Evolutionary conservation across 1,140 invertebrate genomes (phyloP).

Genomic region (Odontomachus brunneus): DNA sequence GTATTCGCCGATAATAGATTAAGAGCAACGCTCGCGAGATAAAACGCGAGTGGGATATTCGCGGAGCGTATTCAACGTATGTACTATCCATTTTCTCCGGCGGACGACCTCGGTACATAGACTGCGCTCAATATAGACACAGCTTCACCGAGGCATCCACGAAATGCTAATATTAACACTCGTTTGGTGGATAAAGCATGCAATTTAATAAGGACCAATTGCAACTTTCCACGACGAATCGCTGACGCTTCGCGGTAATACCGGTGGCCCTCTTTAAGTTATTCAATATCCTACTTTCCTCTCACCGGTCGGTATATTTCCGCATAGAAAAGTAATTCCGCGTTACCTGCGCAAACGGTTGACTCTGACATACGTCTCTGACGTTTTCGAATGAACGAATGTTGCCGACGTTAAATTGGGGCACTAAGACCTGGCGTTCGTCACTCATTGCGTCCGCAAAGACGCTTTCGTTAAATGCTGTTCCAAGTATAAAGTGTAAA

Average conservation of each 20-base stretch:
- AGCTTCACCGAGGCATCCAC: constrained; percentile 47
- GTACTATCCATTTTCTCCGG: constrained; percentile 53
- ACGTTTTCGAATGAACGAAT: background rate
- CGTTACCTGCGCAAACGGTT: background rate
- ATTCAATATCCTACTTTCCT: constrained; percentile 8
- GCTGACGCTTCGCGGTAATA: constrained; percentile 11
- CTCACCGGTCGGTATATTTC: background rate
- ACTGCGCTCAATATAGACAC: constrained; percentile 50
- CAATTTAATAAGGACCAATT: constrained; percentile 59
- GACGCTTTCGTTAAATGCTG: constrained; percentile 6
- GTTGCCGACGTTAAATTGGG: background rate
- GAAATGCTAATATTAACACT: constrained; percentile 63
- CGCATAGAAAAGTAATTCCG: constrained; percentile 7
- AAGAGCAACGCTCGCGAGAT: background rate
- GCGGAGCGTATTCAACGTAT: constrained; percentile 38
- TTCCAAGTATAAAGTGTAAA: background rate
- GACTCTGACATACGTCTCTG: background rate
- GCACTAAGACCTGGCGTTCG: background rate
- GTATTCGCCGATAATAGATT: background rate
- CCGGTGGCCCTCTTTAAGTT: background rate
- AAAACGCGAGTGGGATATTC: constrained; percentile 3
- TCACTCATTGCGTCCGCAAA: background rate
- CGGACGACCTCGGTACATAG: constrained; percentile 38
- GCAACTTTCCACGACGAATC: constrained; percentile 32
- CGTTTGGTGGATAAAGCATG: constrained; percentile 42